Conservation (phyloP, 2,888 invertebrate genomes). For the Lycocerus yunnanus region DNA sequence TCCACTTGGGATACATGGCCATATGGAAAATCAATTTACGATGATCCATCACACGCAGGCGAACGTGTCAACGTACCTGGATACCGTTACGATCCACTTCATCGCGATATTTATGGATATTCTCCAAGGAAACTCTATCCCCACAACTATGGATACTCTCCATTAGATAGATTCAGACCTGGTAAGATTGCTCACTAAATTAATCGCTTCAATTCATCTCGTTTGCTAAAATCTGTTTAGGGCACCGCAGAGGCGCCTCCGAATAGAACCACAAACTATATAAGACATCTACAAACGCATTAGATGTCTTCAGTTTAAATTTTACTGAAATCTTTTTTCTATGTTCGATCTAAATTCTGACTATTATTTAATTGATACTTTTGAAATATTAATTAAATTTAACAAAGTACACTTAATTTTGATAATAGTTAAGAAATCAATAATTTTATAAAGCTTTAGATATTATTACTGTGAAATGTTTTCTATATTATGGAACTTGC, state of each 20-base stretch:
- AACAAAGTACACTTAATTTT: not conserved
- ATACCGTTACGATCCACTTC: slow-evolving; percentile 89
- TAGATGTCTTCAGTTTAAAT: slow-evolving; percentile 10
- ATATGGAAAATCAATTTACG: slow-evolving; percentile 84
- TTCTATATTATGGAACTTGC: not conserved
- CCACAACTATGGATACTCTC: slow-evolving; percentile 76
- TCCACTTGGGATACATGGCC: slow-evolving; percentile 76
- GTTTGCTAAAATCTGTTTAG: slow-evolving; percentile 23
- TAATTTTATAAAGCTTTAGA: slow-evolving; percentile 5
- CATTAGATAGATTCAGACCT: slow-evolving; percentile 79
- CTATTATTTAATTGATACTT: not conserved
- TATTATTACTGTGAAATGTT: not conserved
- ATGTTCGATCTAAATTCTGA: not conserved
- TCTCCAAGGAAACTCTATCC: slow-evolving; percentile 86
- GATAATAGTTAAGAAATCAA: slow-evolving; percentile 7
- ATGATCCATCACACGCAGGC: slow-evolving; percentile 78
- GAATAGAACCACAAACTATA: slow-evolving; percentile 20
- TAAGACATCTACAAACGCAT: slow-evolving; percentile 16
- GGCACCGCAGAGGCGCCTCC: slow-evolving; percentile 30
- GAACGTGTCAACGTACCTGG: slow-evolving; percentile 87
- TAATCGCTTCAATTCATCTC: slow-evolving; percentile 1
- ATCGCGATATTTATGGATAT: slow-evolving; percentile 88
- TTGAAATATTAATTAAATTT: not conserved
- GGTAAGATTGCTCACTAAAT: slow-evolving; percentile 65
- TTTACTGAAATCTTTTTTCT: not conserved